phyloP scores from a whole-genome alignment of 1,140 invertebrate genomes.

The Zaprionus inermis region DNA sequence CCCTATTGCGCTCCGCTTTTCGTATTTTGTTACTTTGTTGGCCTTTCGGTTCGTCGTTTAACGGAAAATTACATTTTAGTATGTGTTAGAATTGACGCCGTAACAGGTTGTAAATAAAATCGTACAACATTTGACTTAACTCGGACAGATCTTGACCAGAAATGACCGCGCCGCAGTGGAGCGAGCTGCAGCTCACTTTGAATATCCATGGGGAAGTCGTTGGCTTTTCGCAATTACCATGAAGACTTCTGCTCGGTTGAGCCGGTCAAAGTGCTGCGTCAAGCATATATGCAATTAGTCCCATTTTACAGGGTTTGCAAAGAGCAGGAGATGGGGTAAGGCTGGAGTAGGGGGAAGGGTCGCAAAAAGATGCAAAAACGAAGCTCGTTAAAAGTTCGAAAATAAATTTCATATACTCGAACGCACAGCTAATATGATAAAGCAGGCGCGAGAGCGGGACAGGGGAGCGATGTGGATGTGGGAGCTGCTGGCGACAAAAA shows the following conservation, averaged over 20 bases:
- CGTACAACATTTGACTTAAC: constrained; percentile 54
- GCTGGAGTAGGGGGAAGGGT: not conserved
- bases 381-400: constrained; percentile 73
- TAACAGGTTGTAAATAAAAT: constrained; percentile 80
- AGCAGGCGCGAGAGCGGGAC: constrained; percentile 3
- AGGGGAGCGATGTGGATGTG: not conserved
- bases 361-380: constrained; percentile 33
- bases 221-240: not conserved
- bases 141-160: constrained; percentile 22
- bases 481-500: constrained; percentile 42
- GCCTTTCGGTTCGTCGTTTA: constrained; percentile 62
- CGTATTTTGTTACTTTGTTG: constrained; percentile 30
- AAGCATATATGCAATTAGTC: constrained; percentile 52
- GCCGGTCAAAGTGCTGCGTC: not conserved
- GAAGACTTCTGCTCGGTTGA: not conserved
- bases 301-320: not conserved
- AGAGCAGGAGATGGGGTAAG: not conserved
- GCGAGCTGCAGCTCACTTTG: not conserved
- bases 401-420: constrained; percentile 74
- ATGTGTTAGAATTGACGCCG: constrained; percentile 78
- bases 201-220: not conserved
- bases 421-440: constrained; percentile 67
- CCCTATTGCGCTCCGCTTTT: too few relatives aligned
- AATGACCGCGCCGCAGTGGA: not conserved
- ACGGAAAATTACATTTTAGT: constrained; percentile 80